Base-by-base conservation (phyloP, 2,888 invertebrate species). In the Habrosyne pyritoides region DNA sequence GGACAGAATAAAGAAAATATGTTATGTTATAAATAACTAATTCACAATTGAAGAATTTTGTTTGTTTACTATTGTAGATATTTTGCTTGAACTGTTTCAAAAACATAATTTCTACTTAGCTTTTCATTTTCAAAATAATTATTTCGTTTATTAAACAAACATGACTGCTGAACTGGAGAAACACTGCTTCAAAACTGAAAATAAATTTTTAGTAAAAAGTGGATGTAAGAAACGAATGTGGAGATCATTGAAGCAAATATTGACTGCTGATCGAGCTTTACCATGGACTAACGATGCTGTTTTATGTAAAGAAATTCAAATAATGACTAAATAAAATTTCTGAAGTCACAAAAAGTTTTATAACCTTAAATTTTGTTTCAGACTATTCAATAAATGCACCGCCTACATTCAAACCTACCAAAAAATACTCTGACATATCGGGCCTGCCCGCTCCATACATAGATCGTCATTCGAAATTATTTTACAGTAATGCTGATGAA, bases 361-460 rank as follows among this genome's bases (percentile, higher is more conserved):
- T 53, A 54, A 36, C 42, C 36, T 33, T 24, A 22, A 47, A 24
- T 42, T 61, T 59, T 61, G 4, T 80, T 75, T 61, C 89, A 97
- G 97, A 98, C 91, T 96, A 96, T 73, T 95, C 96, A 22, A 95
- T 98, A 63, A 98, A 98, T 86, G 97, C 98, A 24, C 98, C 98
- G 10, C 98, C 98, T 42, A 97, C 98, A 36, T 97, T 98, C 79
- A 95, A 95, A 79, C 98, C 98, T 4, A 95, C 97, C 0, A 98
- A 98, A 78, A 98, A 98, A 75, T 98, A 98, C 84, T 98, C 98
- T 0, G 98, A 98, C 79, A 95, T 98, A 62, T 98, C 98, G 54
- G 98, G 98, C 0, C 86, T 98, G 30, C 95, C 96, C 47, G 96
- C 98, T 22, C 96, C 96, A 12, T 99, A 98, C 76, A 96, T 96